Base-by-base conservation (phyloP, 2,888 invertebrate species). In the Quadriops clusia region DNA sequence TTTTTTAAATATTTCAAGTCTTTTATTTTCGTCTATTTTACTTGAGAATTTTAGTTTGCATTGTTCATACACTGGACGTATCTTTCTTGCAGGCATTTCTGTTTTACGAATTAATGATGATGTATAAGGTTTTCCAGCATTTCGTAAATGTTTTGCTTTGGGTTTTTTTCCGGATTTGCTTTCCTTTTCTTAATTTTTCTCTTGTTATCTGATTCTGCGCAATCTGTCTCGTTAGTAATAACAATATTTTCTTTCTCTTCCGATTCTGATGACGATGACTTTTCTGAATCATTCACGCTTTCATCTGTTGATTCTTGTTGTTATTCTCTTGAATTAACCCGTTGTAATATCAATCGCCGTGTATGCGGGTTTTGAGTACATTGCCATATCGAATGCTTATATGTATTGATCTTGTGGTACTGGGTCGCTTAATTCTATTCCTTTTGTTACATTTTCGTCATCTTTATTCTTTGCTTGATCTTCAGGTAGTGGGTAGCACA, bases 71-170 rank as follows among this genome's bases (percentile, higher is more conserved):
- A n/a, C 18, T 18, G n/a, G 18, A 18, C 18, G 7, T 18, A 18
- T n/a, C 18, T 18, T 18, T n/a, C 18, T 18, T 18, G 18, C 18
- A 7, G 7, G 7, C 18, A 18, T 18, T 18, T 18, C n/a, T 18
- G 18, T 8, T 18, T 18, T 18, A n/a, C 18, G 18, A 18, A 18
- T 18, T 8, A n/a, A 18, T 18, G 18, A 18, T 18, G 18, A 18
- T 18, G 18, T 18, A 18, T 18, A 18, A 18, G 18, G 18, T 18
- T 18, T 18, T 18, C 18, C 18, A 18, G 18, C 7, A 18, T 18
- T 18, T 18, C 18, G 18, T 7, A 18, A n/a, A 18, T 8, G 18
- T 18, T 18, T 18, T 18, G 18, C 18, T 7, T 18, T 18, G 7
- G 18, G 7, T 18, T 18, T 18, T 18, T n/a, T 18, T 18, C 18